phyloP scores from a whole-genome alignment of 2,113 vertebrate species.

The Bubo bubo region DNA sequence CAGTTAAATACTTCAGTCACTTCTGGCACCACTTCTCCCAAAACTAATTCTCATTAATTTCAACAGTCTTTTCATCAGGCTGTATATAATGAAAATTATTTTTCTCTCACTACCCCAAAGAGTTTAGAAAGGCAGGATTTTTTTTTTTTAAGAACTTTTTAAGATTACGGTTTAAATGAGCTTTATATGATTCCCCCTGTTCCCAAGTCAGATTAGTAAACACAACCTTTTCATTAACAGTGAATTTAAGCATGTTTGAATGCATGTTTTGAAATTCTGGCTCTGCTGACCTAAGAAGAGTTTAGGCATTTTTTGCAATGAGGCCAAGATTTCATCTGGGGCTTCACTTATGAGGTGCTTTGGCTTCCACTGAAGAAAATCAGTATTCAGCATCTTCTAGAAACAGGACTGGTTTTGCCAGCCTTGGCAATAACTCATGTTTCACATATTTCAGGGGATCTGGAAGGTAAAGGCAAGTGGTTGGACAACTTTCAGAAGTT shows the following conservation, averaged over 20 bases:
- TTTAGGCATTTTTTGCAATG: not conserved
- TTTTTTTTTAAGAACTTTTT: not conserved
- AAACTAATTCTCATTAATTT: not conserved
- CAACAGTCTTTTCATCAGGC: not conserved
- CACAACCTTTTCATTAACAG: not conserved
- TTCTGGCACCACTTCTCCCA: not conserved
- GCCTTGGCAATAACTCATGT: not conserved
- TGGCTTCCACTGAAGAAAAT: not conserved
- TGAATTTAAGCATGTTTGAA: not conserved
- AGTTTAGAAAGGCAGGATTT: not conserved
- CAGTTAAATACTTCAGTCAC: not conserved
- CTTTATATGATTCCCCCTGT: not conserved
- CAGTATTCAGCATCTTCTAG: not conserved
- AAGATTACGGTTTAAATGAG: not conserved
- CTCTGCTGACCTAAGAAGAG: not conserved
- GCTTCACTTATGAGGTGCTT: not conserved
- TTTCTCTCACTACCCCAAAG: not conserved
- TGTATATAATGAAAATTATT: not conserved
- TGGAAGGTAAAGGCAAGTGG: slow-evolving; percentile 95
- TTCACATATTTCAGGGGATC: slow-evolving; percentile 78
- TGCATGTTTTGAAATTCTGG: not conserved
- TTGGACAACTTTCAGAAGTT: slow-evolving; percentile 91
- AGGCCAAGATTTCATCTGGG: not conserved
- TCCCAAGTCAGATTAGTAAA: not conserved
- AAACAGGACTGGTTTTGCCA: not conserved